Percentiles rank a stretch among this genome's conserved stretches.
Evolutionary conservation across 2,113 vertebrate genomes (phyloP).

Genomic region (Potamarius usumacintae): DNA sequence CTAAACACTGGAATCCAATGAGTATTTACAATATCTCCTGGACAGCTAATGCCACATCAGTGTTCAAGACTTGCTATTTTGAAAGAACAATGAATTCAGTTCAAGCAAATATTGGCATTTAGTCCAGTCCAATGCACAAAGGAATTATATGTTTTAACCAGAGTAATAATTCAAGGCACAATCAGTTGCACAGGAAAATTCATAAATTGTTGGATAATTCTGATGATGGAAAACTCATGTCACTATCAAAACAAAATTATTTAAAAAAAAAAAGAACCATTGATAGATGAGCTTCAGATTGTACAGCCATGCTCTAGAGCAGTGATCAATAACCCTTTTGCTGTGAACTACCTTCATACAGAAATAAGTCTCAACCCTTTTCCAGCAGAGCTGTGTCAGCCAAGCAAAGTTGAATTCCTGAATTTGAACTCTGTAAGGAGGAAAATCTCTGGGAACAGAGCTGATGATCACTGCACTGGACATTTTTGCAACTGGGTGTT

Average conservation of each 20-base stretch:
- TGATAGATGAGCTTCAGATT: not conserved
- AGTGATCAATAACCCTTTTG: not conserved
- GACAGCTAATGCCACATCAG: not conserved
- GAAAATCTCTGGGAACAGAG: not conserved
- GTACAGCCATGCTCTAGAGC: not conserved
- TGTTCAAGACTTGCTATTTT: not conserved
- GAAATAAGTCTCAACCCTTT: not conserved
- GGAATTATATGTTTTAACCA: not conserved
- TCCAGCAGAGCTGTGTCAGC: not conserved
- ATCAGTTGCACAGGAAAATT: not conserved
- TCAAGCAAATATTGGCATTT: not conserved
- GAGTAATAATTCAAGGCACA: not conserved
- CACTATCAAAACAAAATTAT: not conserved
- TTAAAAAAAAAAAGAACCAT: not conserved
- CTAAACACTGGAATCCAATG: not conserved
- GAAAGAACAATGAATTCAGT: not conserved
- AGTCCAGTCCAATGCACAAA: not conserved
- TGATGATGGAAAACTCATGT: not conserved
- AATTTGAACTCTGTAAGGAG: not conserved
- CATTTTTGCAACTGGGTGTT: not conserved
- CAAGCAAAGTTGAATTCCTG: not conserved
- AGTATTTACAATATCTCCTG: not conserved
- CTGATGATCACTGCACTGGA: not conserved
- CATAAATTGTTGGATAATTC: not conserved
- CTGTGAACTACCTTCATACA: not conserved